Conservation (phyloP, 2,797 vertebrate genomes). For the Synanceia verrucosa region DNA sequence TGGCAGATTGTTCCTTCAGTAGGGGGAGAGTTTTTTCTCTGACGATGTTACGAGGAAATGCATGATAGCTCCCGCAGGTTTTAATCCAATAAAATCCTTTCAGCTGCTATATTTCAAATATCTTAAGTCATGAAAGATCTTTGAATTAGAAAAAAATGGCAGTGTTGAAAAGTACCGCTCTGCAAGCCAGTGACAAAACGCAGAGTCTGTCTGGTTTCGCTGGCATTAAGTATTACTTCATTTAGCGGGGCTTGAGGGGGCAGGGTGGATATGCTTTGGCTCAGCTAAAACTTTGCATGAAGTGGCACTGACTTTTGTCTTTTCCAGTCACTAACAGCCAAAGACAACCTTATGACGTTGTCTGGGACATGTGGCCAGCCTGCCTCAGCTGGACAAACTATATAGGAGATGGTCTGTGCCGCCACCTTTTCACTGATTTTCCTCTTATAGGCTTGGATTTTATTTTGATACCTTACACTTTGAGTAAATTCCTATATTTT, state of each 20-base stretch:
- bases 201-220: slow-evolving; percentile 69
- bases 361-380: slow-evolving; percentile 71
- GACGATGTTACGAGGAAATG: slow-evolving; percentile 32
- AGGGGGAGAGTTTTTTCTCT: slow-evolving; percentile 12
- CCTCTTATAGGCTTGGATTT: background rate
- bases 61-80: slow-evolving; percentile 19
- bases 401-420: slow-evolving; percentile 46
- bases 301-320: slow-evolving; percentile 72
- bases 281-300: slow-evolving; percentile 58
- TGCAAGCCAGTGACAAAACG: slow-evolving; percentile 68
- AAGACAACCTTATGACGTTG: slow-evolving; percentile 78
- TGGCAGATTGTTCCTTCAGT: slow-evolving; percentile 15
- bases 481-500: background rate
- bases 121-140: slow-evolving; percentile 21
- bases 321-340: slow-evolving; percentile 76
- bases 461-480: background rate
- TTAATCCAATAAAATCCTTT: slow-evolving; percentile 56
- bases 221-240: slow-evolving; percentile 64
- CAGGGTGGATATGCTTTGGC: slow-evolving; percentile 69
- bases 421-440: slow-evolving; percentile 13
- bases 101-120: slow-evolving; percentile 46
- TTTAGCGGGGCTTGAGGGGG: slow-evolving; percentile 51
- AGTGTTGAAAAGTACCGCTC: slow-evolving; percentile 45
- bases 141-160: slow-evolving; percentile 31
- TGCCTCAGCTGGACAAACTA: slow-evolving; percentile 62